Conservation (phyloP, 2,888 invertebrate genomes). For the Sipunculus nudus region DNA sequence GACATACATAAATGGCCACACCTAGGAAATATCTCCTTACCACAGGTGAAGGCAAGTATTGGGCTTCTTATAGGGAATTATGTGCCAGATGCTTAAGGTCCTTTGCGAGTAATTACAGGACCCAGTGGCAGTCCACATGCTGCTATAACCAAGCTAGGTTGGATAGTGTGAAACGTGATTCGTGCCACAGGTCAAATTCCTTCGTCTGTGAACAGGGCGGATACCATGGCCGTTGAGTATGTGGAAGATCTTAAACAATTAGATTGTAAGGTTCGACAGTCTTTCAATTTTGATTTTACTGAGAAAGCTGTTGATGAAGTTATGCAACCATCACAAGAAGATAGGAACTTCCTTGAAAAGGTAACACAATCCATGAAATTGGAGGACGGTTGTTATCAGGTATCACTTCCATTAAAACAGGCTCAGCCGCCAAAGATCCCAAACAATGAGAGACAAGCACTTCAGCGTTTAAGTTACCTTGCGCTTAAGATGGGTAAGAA, state of each 20-base stretch:
- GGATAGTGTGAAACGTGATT: conserved; percentile 22
- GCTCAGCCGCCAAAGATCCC: too few species aligned
- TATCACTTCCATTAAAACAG: conserved; percentile 26
- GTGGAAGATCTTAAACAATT: conserved; percentile 9
- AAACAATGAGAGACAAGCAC: too few species aligned
- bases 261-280: conserved; percentile 2
- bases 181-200: too few species aligned
- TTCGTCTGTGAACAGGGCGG: background rate
- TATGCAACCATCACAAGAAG: conserved; percentile 21
- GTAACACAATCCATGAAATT: conserved; percentile 11
- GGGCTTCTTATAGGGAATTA: conserved; percentile 16
- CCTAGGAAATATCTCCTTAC: conserved; percentile 15
- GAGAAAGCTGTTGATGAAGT: conserved; percentile 25
- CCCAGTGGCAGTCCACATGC: conserved; percentile 24
- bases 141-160: conserved; percentile 15
- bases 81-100: conserved; percentile 26
- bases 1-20: conserved; percentile 28
- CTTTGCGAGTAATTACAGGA: conserved; percentile 13
- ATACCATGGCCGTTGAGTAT: background rate
- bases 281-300: conserved; percentile 28
- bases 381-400: conserved; percentile 18
- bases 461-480: too few species aligned
- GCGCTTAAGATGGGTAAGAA: too few species aligned
- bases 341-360: conserved; percentile 17
- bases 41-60: conserved; percentile 15